A percentile compares a stretch with the other conserved stretches of the same genome.
These are phyloP conservation scores for Tichodroma muraria DNA, from an alignment of 2,113 vertebrate species.

Conservation along the genomic window DNA sequence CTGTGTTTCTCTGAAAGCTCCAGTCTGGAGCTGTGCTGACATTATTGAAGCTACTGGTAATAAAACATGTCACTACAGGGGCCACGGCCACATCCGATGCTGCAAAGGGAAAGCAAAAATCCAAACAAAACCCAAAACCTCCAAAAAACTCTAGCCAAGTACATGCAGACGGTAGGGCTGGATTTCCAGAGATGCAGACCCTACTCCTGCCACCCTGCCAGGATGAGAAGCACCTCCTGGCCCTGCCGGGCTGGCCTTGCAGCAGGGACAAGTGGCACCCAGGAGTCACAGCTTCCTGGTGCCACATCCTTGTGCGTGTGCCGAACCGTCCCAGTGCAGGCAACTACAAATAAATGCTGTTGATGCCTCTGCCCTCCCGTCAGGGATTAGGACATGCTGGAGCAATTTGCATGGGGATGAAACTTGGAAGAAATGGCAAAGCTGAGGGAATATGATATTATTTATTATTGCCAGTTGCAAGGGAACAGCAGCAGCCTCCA, in stretches of 20 bases:
- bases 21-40: conserved; percentile 15
- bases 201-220: background rate
- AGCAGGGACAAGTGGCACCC: background rate
- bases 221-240: background rate
- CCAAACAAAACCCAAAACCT: background rate
- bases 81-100: background rate
- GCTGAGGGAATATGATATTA: conserved; percentile 39
- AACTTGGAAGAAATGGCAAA: conserved; percentile 39
- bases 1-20: background rate
- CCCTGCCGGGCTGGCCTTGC: rapidly evolving
- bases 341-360: background rate
- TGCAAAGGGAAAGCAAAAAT: background rate
- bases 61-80: conserved; percentile 13
- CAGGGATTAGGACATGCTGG: conserved; percentile 50
- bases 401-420: conserved; percentile 46
- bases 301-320: background rate
- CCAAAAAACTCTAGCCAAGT: background rate
- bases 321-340: background rate
- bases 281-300: background rate
- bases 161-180: background rate
- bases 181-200: background rate
- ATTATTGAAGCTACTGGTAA: conserved; percentile 32
- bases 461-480: conserved; percentile 59
- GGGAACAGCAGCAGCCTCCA: conserved; percentile 57
- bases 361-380: conserved; percentile 6